Evolutionary conservation across 2,797 vertebrate species (phyloP), one percentile per base, ranked within the genome.

Genomic region (Melanotaenia trifasciata): DNA sequence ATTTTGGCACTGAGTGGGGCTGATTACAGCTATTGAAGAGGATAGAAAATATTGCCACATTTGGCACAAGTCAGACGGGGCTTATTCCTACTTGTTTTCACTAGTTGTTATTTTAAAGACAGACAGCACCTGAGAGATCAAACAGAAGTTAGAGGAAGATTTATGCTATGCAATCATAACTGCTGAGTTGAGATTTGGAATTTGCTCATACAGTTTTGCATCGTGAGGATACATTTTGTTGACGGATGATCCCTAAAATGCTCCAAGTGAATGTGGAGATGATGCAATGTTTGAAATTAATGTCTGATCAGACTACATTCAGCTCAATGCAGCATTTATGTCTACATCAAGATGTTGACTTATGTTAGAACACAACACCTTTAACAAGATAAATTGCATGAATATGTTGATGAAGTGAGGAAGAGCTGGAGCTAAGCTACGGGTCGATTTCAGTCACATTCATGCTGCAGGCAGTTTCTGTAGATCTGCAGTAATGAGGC

Each of bases 401-500:
- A 64, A 67, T 26, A 32, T 33, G 50, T 58, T 71, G 58, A 81
- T 43, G 63, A 58, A 71, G 3, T 38, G 45, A 64, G 51, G 35
- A 77, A 63, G 64, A 18, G 74, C 22, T 71, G 40, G 14, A 58
- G n/a, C 47, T 62, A 65, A 76, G 70, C 82, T 35, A 28, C 22
- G 75, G 65, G 58, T 80, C 60, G 57, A 80, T 82, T 79, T 56
- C 36, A 35, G 57, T 63, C 64, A 64, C 64, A 47, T 64, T 70
- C 28, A 59, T n/a, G 67, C 36, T 72, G 36, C 59, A 71, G 85
- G 81, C 68, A 72, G 59, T 79, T 78, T 82, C 69, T 81, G 69
- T 67, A 60, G 65, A 77, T 74, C 75, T 77, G 72, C 72, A 32
- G 67, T 90, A 91, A 92, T 88, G 86, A 86, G 75, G 76, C 81